These are phyloP conservation scores for Acanthacorydalis orientalis DNA, from an alignment of 2,888 invertebrate genomes.

Conservation along the genomic window DNA sequence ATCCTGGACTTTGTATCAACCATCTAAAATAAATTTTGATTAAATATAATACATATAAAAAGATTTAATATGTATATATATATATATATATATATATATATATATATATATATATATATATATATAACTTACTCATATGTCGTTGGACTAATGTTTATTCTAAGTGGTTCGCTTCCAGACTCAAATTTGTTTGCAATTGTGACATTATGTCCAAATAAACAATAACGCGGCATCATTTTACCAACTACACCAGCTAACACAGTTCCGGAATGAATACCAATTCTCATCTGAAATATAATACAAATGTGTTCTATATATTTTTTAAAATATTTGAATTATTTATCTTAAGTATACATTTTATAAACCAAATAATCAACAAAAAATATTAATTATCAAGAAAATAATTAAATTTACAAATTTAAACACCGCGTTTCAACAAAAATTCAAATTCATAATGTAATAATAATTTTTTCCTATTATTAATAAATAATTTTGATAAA, in stretches of 20 bases:
- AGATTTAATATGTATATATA: not conserved
- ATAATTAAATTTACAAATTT: no score
- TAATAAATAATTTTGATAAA: no score
- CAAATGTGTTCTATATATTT: not conserved
- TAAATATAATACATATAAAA: not conserved
- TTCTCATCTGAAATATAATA: constrained; percentile 58
- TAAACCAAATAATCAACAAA: no score
- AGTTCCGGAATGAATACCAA: constrained; percentile 85
- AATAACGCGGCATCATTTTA: constrained; percentile 84
- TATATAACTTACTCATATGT: constrained; percentile 62
- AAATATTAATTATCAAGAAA: no score
- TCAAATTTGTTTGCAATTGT: constrained; percentile 93
- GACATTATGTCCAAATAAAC: constrained; percentile 89
- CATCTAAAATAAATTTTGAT: constrained; percentile 35
- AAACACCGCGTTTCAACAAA: no score
- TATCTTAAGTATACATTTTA: no score
- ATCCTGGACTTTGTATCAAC: constrained; percentile 58
- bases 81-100: no score
- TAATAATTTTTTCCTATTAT: no score
- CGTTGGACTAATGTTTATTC: constrained; percentile 86
- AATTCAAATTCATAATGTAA: no score
- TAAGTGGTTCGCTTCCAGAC: constrained; percentile 78
- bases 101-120: no score
- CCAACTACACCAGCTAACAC: constrained; percentile 90
- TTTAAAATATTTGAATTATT: no score